phyloP scores from a whole-genome alignment of 2,888 invertebrate species.

The Monochamus alternatus region DNA sequence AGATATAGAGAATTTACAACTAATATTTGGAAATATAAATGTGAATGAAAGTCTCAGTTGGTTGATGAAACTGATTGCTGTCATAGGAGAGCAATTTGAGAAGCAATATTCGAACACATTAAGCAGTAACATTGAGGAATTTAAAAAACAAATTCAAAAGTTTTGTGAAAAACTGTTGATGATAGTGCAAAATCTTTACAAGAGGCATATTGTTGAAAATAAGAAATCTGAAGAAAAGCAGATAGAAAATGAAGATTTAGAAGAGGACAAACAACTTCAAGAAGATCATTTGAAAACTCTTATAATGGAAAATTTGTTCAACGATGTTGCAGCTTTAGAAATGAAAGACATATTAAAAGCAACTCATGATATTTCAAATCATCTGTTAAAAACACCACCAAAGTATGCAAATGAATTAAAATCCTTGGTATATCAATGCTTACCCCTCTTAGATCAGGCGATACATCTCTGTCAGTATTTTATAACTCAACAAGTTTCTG shows the following conservation, averaged over 20 bases:
- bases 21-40: slow-evolving; percentile 39
- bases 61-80: slow-evolving; percentile 40
- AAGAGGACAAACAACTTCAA: slow-evolving; percentile 72
- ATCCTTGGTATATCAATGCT: slow-evolving; percentile 61
- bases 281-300: slow-evolving; percentile 80
- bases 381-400: slow-evolving; percentile 70
- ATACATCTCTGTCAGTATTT: slow-evolving; percentile 84
- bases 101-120: slow-evolving; percentile 33
- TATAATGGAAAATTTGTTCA: slow-evolving; percentile 77
- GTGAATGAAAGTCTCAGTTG: slow-evolving; percentile 39
- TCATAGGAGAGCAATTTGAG: slow-evolving; percentile 20
- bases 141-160: slow-evolving; percentile 47
- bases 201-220: slow-evolving; percentile 51
- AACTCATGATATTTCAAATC: slow-evolving; percentile 64
- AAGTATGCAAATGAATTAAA: slow-evolving; percentile 57
- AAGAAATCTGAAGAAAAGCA: slow-evolving; percentile 26
- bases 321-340: slow-evolving; percentile 77
- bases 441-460: slow-evolving; percentile 87
- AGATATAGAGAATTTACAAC: slow-evolving; percentile 32
- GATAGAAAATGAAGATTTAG: slow-evolving; percentile 64
- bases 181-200: slow-evolving; percentile 58
- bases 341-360: slow-evolving; percentile 68
- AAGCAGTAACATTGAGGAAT: slow-evolving; percentile 32
- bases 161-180: slow-evolving; percentile 51
- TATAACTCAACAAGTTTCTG: slow-evolving; percentile 83